These are phyloP conservation scores for Gryon sp. DNA, from an alignment of 1,140 invertebrate genomes.

Conservation along the genomic window DNA sequence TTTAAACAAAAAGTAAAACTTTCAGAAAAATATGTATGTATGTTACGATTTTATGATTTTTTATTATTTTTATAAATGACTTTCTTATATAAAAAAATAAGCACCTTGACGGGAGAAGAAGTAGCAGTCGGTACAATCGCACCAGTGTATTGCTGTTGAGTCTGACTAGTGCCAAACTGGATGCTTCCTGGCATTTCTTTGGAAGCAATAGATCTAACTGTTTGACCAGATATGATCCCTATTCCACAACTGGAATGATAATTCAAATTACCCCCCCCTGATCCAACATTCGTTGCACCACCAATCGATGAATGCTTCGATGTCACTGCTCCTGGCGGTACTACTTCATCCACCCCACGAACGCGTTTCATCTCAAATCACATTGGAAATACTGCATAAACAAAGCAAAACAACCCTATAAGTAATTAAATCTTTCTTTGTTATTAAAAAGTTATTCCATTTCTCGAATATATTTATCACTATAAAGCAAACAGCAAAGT, in stretches of 20 bases:
- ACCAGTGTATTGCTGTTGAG: conserved; percentile 77
- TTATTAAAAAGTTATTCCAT: too few species aligned
- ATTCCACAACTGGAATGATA: conserved; percentile 75
- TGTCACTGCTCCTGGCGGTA: conserved; percentile 79
- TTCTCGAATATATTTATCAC: too few species aligned
- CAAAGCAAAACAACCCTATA: conserved; percentile 1
- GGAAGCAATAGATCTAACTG: conserved; percentile 74
- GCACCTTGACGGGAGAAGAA: conserved; percentile 75
- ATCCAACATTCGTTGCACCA: conserved; percentile 68
- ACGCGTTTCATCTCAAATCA: conserved; percentile 84
- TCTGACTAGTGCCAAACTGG: conserved; percentile 75
- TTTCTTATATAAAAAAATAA: conserved; percentile 14
- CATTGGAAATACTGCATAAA: conserved; percentile 79
- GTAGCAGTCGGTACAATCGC: conserved; percentile 77
- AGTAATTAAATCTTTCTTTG: too few species aligned
- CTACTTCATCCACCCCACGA: conserved; percentile 82
- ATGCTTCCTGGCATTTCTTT: conserved; percentile 79
- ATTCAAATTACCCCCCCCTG: conserved; percentile 68
- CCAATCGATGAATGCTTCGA: conserved; percentile 73
- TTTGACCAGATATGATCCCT: conserved; percentile 76
- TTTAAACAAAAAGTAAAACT: too few species aligned
- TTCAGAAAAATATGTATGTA: too few species aligned
- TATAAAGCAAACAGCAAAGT: too few species aligned
- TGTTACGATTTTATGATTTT: background rate
- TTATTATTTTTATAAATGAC: background rate